phyloP scores from a whole-genome alignment of 2,888 invertebrate species.

The Drosophila rellima region DNA sequence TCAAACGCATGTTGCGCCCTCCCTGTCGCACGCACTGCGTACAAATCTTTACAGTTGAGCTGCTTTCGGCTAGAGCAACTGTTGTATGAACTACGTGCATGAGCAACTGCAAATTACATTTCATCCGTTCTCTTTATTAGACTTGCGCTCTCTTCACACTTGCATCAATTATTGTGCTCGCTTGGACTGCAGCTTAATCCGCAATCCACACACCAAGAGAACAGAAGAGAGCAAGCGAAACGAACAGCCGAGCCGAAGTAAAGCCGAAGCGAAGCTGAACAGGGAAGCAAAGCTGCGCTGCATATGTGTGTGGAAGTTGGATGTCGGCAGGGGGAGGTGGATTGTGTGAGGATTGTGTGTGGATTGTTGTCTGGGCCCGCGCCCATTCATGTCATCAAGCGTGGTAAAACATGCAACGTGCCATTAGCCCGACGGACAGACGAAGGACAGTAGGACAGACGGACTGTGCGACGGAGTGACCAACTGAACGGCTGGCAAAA shows the following conservation, averaged over 20 bases:
- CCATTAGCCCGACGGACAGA: constrained; percentile 79
- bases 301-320: constrained; percentile 23
- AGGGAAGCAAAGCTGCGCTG: constrained; percentile 64
- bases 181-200: constrained; percentile 13
- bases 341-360: constrained; percentile 40
- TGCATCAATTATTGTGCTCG: constrained; percentile 7
- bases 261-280: constrained; percentile 33
- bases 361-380: constrained; percentile 79
- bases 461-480: constrained; percentile 48
- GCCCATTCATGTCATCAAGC: constrained; percentile 85
- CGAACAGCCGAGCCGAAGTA: constrained; percentile 17
- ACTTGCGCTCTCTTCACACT: neutral
- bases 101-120: neutral
- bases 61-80: constrained; percentile 23
- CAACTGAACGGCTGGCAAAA: constrained; percentile 83
- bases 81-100: neutral
- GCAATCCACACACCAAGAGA: constrained; percentile 24
- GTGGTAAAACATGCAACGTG: constrained; percentile 85
- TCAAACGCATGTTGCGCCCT: neutral
- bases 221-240: constrained; percentile 12
- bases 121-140: neutral
- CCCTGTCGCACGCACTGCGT: constrained; percentile 24
- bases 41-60: neutral
- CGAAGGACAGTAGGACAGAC: constrained; percentile 1
- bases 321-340: constrained; percentile 10